phyloP scores from a whole-genome alignment of 1,140 invertebrate species.

The Sitobion miscanthi region DNA sequence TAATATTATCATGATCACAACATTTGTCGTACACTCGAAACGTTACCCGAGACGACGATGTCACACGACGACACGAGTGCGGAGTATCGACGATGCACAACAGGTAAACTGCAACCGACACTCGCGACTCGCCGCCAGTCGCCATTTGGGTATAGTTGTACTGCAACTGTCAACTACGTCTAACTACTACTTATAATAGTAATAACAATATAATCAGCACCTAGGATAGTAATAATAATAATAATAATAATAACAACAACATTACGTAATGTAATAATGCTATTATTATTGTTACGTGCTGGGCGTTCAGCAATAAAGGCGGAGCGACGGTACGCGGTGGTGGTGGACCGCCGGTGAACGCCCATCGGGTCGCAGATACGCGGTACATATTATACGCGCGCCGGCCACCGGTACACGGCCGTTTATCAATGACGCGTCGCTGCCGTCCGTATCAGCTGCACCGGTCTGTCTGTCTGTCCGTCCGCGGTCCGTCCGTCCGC shows the following conservation, averaged over 20 bases:
- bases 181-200: too few relatives aligned
- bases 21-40: too few relatives aligned
- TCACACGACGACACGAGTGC: neutral
- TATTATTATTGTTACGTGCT: neutral
- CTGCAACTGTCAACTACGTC: too few relatives aligned
- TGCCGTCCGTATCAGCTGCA: slow-evolving; percentile 63
- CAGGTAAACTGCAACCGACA: neutral
- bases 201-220: neutral
- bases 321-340: slow-evolving; percentile 29
- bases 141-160: too few relatives aligned
- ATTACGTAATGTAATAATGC: slow-evolving; percentile 12
- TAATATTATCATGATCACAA: too few relatives aligned
- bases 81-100: neutral
- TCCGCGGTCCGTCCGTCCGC: neutral
- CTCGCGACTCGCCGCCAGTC: neutral
- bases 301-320: slow-evolving; percentile 48
- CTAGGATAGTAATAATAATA: neutral
- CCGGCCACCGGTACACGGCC: slow-evolving; percentile 55
- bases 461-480: slow-evolving; percentile 40
- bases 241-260: neutral
- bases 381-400: slow-evolving; percentile 15
- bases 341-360: slow-evolving; percentile 30
- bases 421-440: slow-evolving; percentile 58
- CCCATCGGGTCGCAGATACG: slow-evolving; percentile 20
- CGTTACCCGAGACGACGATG: neutral